Conservation (phyloP, 2,113 vertebrate species). For the Labrus mixtus region DNA sequence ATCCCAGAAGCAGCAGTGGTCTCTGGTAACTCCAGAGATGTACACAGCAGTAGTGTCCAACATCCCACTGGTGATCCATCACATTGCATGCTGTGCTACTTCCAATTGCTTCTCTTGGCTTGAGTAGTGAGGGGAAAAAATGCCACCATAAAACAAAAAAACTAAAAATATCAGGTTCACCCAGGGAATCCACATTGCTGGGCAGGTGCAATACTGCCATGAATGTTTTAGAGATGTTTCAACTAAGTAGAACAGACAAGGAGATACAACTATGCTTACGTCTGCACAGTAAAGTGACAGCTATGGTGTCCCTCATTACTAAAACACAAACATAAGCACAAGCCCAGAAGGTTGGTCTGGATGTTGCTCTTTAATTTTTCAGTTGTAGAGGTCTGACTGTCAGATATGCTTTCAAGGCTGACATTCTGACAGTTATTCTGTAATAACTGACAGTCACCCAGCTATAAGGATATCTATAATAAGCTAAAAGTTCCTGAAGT, state of each 20-base stretch:
- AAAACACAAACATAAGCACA: constrained; percentile 30
- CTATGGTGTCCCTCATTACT: constrained; percentile 32
- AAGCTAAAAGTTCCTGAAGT: too few relatives aligned
- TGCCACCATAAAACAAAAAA: constrained; percentile 50
- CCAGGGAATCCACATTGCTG: constrained; percentile 38
- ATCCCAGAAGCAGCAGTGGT: constrained; percentile 46
- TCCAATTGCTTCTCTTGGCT: constrained; percentile 59
- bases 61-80: constrained; percentile 75
- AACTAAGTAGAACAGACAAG: constrained; percentile 37
- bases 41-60: constrained; percentile 51
- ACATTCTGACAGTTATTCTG: not conserved
- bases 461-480: not conserved
- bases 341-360: not conserved
- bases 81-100: constrained; percentile 54
- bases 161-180: constrained; percentile 52
- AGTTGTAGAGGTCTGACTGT: constrained; percentile 16
- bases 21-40: constrained; percentile 54
- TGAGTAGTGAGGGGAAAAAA: constrained; percentile 29
- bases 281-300: constrained; percentile 38
- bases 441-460: not conserved
- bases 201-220: constrained; percentile 47
- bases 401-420: not conserved
- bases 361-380: not conserved
- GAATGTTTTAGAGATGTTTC: constrained; percentile 21
- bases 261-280: not conserved